Evolutionary conservation across 2,888 invertebrate genomes (phyloP), one percentile per base, ranked within the genome.

Genomic region (Macaria notata): DNA sequence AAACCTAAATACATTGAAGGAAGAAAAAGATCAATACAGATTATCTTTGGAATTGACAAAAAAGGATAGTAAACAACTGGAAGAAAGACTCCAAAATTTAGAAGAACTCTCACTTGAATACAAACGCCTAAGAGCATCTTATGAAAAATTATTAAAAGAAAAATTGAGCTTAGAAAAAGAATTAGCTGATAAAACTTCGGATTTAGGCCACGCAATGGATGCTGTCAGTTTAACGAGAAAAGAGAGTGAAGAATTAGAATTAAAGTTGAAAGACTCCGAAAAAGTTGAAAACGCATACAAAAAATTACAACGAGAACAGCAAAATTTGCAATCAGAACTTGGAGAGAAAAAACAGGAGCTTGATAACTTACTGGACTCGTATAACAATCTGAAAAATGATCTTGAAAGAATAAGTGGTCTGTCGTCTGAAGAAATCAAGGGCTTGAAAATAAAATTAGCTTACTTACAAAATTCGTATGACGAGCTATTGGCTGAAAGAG

Each of bases 31-130:
- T 6, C 64, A 76, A 47, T 78, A 76, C 52, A 78, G 79, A 71
- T 64, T 36, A 4, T 67, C 71, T 46, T 58, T 70, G 36, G 80
- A 86, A 46, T 31, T 81, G 36, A 70, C 70, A 30, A 70, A 69
- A 64, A 82, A 80, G 64, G 79, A 86, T 64, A 86, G 78, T 64
- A 65, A 71, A 42, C 60, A 73, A 7, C 61, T 88, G 49, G 75
- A 77, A 71, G 59, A 69, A 30, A 83, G 78, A 68, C 42, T 83
- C 41, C 58, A 59, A 8, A 49, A 75, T 30, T 75, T 76, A 56
- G 77, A 83, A 65, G 63, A 68, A 52, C 49, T 83, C 59, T 62
- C 65, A 43, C 50, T 72, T 47, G 68, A 79, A 63, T 65, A 82
- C 8, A 62, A 73, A 48, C 57, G 56, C 36, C 68, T 83, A 42